Base-by-base conservation (phyloP, 92 coral and sea anemone species). In the Epizoanthus fatuus region DNA sequence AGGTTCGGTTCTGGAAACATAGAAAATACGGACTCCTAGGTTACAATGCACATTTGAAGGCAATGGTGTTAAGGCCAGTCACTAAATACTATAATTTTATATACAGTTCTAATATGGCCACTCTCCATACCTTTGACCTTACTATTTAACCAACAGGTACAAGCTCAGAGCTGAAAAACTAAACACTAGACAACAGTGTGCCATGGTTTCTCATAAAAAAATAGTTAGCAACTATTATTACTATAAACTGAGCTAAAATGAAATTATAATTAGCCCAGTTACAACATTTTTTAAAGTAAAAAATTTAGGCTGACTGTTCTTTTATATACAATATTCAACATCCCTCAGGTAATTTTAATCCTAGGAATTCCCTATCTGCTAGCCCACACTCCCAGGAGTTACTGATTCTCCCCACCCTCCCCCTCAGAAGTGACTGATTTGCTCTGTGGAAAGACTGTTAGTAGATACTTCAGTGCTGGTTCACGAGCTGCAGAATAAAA, bases 51-150 rank as follows among this genome's bases (percentile, higher is more conserved):
- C n/a, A n/a, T n/a, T n/a, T n/a, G n/a, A n/a, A n/a, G n/a, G n/a
- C n/a, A n/a, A n/a, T n/a, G n/a, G n/a, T n/a, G n/a, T n/a, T n/a
- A n/a, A n/a, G n/a, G 44, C 16, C 54, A 38, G 52, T 69, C 47
- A 40, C 74, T 16, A 69, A 42, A 15, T 39, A 40, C 22, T 42
- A 37, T 17, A 39, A 49, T 49, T 9, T 49, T 49, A 8, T 40
- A 49, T 69, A 69, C 25, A 39, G 74, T 16, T 40, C 53, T 49
- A 49, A 49, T 69, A 69, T 69, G 54, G 53, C 74, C 20, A 42
- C 74, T 38, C 54, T 68, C 74, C 9, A 68, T 68, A 39, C 17
- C 35, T 69, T 69, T 69, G 52, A 16, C 52, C 52, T 39, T 35
- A 14, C 52, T 44, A 44, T 39, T 0, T 40, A 15, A 40, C 47